Evolutionary conservation across 1,140 invertebrate genomes (phyloP).

Genomic region (Hirudo medicinalis): DNA sequence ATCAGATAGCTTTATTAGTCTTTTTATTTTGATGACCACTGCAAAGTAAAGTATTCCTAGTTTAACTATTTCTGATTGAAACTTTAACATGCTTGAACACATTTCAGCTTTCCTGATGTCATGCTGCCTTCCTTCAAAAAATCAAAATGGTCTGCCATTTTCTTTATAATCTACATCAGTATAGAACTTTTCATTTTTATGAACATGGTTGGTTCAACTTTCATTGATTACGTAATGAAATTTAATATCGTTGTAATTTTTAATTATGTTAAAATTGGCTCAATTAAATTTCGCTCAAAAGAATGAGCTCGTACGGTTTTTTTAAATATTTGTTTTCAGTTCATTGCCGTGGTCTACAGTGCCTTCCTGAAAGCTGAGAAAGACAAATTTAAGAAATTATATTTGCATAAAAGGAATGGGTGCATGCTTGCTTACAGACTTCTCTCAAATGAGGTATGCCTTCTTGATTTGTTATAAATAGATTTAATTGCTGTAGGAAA

Average conservation of each 20-base stretch:
- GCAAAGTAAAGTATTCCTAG: conserved; percentile 60
- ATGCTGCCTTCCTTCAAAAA: conserved; percentile 79
- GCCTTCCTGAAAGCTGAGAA: conserved; percentile 74
- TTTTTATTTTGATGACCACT: conserved; percentile 77
- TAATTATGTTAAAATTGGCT: too few species aligned
- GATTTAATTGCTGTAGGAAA: too few species aligned
- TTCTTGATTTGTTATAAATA: too few species aligned
- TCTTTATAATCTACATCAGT: conserved; percentile 72
- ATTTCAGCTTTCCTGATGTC: conserved; percentile 68
- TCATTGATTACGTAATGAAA: neutral
- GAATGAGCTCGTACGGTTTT: neutral
- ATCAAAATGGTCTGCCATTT: conserved; percentile 66
- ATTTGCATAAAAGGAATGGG: conserved; percentile 67
- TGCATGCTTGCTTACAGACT: conserved; percentile 57
- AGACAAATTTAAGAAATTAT: conserved; percentile 68
- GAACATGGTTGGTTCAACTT: conserved; percentile 57
- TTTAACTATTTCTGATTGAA: neutral
- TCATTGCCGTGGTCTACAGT: conserved; percentile 80
- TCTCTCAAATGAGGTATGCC: conserved; percentile 32
- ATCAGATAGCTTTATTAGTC: conserved; percentile 68
- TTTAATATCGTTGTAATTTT: too few species aligned
- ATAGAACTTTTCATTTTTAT: conserved; percentile 74
- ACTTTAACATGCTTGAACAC: neutral
- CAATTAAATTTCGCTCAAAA: neutral
- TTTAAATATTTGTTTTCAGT: conserved; percentile 42